phyloP scores from a whole-genome alignment of 2,888 invertebrate genomes.

The Poecilobothrus nobilitatus region DNA sequence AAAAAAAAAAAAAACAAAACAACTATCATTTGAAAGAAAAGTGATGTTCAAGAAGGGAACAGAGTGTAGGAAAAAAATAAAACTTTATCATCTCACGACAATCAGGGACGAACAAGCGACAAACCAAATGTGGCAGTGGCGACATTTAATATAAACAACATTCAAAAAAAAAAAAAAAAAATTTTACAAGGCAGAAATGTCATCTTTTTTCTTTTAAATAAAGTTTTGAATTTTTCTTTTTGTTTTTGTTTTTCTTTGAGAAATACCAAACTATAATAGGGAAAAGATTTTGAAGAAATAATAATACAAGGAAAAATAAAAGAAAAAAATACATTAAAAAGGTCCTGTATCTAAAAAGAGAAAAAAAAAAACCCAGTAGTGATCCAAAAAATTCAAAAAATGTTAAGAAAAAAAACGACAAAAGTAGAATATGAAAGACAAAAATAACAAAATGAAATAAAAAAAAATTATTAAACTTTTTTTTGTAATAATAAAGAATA shows the following conservation, averaged over 20 bases:
- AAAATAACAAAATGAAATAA: too few species aligned
- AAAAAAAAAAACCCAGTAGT: conserved; percentile 11
- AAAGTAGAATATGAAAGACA: not conserved
- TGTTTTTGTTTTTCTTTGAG: too few species aligned
- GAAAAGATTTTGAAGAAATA: not conserved
- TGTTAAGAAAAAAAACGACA: not conserved
- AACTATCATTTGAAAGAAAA: too few species aligned
- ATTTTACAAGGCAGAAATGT: too few species aligned
- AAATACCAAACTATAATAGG: too few species aligned
- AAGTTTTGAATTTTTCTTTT: too few species aligned
- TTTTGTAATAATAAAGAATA: not conserved
- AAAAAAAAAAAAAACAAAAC: too few species aligned
- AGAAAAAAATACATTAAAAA: not conserved
- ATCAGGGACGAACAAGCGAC: not conserved
- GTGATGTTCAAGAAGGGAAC: too few species aligned
- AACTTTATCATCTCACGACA: not conserved
- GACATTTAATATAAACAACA: not conserved
- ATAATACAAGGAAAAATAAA: not conserved
- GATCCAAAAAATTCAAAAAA: not conserved
- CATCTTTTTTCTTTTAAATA: not conserved
- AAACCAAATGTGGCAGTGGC: not conserved
- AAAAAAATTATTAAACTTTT: too few species aligned
- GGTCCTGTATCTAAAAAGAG: not conserved
- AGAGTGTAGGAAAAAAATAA: not conserved
- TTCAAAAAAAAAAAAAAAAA: not conserved